Percentiles rank a stretch among this genome's conserved stretches.
These are phyloP conservation scores for Cerceris ruficornis DNA, from an alignment of 2,888 invertebrate species.

Conservation along the genomic window DNA sequence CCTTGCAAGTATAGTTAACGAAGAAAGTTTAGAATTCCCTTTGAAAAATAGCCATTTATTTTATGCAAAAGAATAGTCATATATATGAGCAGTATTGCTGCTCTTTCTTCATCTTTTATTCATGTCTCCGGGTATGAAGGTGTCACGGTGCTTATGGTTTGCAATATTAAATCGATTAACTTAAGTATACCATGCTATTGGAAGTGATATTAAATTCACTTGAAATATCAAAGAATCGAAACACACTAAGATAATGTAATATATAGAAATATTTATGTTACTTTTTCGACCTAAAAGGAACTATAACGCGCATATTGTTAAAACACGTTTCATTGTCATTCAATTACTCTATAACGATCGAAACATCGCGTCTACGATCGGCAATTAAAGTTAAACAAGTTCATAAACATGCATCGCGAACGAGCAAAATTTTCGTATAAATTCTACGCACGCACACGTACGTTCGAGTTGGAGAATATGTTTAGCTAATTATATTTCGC, in stretches of 20 bases:
- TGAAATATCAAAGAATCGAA: too few species aligned
- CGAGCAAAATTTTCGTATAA: neutral
- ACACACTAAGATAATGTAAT: neutral
- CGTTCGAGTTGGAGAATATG: neutral
- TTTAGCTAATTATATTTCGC: neutral
- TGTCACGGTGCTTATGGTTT: slow-evolving; percentile 34
- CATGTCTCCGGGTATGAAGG: slow-evolving; percentile 32
- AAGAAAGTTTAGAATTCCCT: too few species aligned
- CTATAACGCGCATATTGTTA: neutral
- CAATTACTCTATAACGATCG: neutral
- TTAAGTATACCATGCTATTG: slow-evolving; percentile 14
- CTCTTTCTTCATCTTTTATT: slow-evolving; percentile 52
- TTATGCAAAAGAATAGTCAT: slow-evolving; percentile 28
- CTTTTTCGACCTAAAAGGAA: too few species aligned
- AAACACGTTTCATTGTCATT: neutral
- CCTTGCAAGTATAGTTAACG: too few species aligned
- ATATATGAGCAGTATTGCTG: slow-evolving; percentile 31
- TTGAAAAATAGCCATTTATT: slow-evolving; percentile 4
- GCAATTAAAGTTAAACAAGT: neutral
- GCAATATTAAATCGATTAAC: slow-evolving; percentile 36
- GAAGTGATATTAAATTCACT: neutral
- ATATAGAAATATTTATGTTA: too few species aligned
- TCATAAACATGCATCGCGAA: neutral
- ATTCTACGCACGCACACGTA: neutral
- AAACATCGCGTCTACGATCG: neutral